Evolutionary conservation across 2,113 vertebrate genomes (phyloP), one percentile per base, ranked within the genome.

Genomic region (Heliornis fulica): DNA sequence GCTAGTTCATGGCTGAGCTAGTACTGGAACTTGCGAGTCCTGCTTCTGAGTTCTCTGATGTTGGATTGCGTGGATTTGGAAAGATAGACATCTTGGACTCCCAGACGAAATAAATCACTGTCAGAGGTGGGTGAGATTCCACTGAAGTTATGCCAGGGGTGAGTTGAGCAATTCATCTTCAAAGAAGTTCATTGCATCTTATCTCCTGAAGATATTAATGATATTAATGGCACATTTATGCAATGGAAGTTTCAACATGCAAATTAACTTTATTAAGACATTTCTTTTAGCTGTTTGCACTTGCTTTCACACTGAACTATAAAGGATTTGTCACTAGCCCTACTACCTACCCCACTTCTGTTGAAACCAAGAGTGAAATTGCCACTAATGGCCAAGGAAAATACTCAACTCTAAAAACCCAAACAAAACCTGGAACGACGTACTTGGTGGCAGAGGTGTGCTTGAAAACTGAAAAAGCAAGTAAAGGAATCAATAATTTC

Each of bases 91-190:
- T 95, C 88, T 96, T 88, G 92, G 93, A 83, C 81, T 95, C 93
- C 79, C 94, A 96, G 94, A 96, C 32, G 0, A 93, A 96, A 97
- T 95, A 90, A 91, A 92, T 96, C 92, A 95, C 90, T 95, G 95
- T 85, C 94, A 97, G 48, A 93, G 82, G 91, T 79, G 71, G 82
- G 66, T 91, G 83, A 96, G 91, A 89, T 87, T 91, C 75, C 59
- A 97, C 69, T 97, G 94, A 96, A 97, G 92, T 85, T 40, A 40
- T 54, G 95, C 95, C 96, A 97, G 82, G 12, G 59, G 32, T 85
- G 83, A 97, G 93, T 97, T 97, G 83, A 91, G 97, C 76, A 97
- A 96, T 94, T 90, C 56, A 14, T 83, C 94, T 97, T 97, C 95
- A 97, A 97, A 96, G 93, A 66, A 87, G 38, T 82, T 87, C 84